Evolutionary conservation across 2,113 vertebrate genomes (phyloP), one percentile per base, ranked within the genome.

Genomic region (Lutjanus erythropterus): DNA sequence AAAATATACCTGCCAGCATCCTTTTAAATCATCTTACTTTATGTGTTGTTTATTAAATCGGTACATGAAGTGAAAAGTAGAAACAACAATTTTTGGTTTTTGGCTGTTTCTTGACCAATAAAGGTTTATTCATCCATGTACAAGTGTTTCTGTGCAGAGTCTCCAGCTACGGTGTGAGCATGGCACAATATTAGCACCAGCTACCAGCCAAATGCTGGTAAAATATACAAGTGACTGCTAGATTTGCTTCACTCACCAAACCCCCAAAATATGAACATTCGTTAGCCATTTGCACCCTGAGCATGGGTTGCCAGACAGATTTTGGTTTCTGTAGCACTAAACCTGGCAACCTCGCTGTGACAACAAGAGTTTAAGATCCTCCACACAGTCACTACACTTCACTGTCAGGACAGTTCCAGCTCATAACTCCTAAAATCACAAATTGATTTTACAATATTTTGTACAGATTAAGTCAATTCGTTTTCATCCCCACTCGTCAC

Each of bases 161-260:
- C 29, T 75, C 1, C 53, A 60, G 67, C 68, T 42, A 41, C 19
- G n/a, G n/a, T n/a, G n/a, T n/a, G n/a, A n/a, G n/a, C n/a, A n/a
- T n/a, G n/a, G n/a, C n/a, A n/a, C n/a, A n/a, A n/a, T n/a, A n/a
- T n/a, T n/a, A n/a, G n/a, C n/a, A n/a, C n/a, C n/a, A n/a, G n/a
- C n/a, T n/a, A n/a, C n/a, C n/a, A n/a, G n/a, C n/a, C n/a, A n/a
- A n/a, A n/a, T n/a, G n/a, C n/a, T n/a, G n/a, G n/a, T n/a, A n/a
- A n/a, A n/a, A n/a, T n/a, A n/a, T n/a, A n/a, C n/a, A n/a, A n/a
- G n/a, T n/a, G n/a, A n/a, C n/a, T n/a, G n/a, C n/a, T n/a, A n/a
- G n/a, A n/a, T n/a, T n/a, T n/a, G n/a, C n/a, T n/a, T n/a, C n/a
- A n/a, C n/a, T n/a, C n/a, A n/a, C n/a, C n/a, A n/a, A n/a, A n/a